Evolutionary conservation across 2,888 invertebrate species (phyloP).

Genomic region (Chloroclysta siterata): DNA sequence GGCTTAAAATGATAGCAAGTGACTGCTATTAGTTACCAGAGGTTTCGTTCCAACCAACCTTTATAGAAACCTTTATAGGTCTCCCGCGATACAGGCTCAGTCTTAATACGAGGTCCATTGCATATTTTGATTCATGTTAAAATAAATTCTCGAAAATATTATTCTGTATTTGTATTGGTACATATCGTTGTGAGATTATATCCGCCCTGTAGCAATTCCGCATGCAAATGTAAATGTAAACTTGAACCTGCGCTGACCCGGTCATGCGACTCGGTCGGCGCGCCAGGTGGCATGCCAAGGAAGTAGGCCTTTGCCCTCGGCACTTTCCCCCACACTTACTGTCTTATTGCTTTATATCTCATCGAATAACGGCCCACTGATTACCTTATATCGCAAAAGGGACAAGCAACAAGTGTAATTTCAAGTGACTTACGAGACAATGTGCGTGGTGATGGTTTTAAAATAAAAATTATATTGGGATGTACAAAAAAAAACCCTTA

Average conservation of each 20-base stretch:
- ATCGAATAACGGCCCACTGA: background rate
- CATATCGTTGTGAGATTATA: background rate
- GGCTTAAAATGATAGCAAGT: too few relatives aligned
- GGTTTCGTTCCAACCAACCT: too few relatives aligned
- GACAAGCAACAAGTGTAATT: background rate
- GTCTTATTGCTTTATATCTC: background rate
- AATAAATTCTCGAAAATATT: too few relatives aligned
- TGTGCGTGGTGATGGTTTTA: too few relatives aligned
- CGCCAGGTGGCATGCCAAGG: slow-evolving; percentile 19
- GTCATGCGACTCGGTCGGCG: slow-evolving; percentile 18
- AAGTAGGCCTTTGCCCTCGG: slow-evolving; percentile 36
- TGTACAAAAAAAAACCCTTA: too few relatives aligned
- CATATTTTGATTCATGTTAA: too few relatives aligned
- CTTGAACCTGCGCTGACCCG: slow-evolving; percentile 22
- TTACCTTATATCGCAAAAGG: background rate
- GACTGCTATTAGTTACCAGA: too few relatives aligned
- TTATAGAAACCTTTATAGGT: too few relatives aligned
- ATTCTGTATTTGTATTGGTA: too few relatives aligned
- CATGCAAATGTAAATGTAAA: slow-evolving; percentile 14
- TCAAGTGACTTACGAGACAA: background rate
- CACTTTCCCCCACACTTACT: slow-evolving; percentile 36
- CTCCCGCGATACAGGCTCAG: too few relatives aligned
- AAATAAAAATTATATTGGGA: too few relatives aligned
- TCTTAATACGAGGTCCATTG: too few relatives aligned
- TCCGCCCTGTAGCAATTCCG: background rate